A percentile compares a stretch with the other conserved stretches of the same genome.
Conservation (phyloP, 2,113 vertebrate species). For the Odocoileus hemionus region DNA sequence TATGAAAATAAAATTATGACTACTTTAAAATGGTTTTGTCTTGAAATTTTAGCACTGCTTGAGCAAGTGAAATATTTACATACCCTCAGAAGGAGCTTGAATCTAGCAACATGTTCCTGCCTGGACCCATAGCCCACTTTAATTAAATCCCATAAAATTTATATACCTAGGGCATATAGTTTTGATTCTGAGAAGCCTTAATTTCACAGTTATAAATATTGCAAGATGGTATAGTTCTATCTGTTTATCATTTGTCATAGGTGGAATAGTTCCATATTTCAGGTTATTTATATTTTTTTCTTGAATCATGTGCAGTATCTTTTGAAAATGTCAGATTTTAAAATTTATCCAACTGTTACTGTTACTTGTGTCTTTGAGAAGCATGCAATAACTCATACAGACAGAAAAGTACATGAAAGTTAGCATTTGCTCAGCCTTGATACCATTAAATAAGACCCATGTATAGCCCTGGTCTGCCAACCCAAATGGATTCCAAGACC, state of each 20-base stretch:
- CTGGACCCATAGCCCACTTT: neutral
- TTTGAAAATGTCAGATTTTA: neutral
- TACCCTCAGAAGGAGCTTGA: neutral
- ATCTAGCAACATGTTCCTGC: neutral
- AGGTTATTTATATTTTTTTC: neutral
- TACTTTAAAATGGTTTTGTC: neutral
- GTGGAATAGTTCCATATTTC: neutral
- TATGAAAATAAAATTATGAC: neutral
- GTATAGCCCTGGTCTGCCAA: neutral
- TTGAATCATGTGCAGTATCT: neutral
- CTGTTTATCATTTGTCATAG: neutral
- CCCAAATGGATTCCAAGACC: neutral
- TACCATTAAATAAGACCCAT: neutral
- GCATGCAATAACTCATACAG: neutral
- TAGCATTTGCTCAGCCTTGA: neutral
- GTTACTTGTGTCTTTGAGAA: neutral
- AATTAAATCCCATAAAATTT: slow-evolving; percentile 45
- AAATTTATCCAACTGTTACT: neutral
- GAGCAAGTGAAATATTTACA: neutral
- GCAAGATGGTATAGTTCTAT: neutral
- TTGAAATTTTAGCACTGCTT: neutral
- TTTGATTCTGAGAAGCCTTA: slow-evolving; percentile 11
- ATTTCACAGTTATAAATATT: slow-evolving; percentile 22
- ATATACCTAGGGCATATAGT: neutral
- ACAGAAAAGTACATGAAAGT: neutral